Evolutionary conservation across 1,140 invertebrate species (phyloP).

Genomic region (Heterodera schachtii): DNA sequence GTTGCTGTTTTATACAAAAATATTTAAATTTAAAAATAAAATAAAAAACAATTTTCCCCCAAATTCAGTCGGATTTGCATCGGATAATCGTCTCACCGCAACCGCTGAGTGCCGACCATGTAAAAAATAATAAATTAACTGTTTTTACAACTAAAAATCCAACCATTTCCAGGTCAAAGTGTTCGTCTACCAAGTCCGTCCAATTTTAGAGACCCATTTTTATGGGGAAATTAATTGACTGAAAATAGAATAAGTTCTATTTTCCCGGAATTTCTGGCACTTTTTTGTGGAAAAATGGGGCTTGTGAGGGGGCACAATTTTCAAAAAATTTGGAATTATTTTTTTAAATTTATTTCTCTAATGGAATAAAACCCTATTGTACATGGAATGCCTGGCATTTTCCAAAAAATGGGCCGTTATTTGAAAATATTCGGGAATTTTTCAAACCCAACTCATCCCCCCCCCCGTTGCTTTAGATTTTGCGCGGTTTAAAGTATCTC

Average conservation of each 20-base stretch:
- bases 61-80: slow-evolving; percentile 78
- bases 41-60: background rate
- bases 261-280: too few relatives aligned
- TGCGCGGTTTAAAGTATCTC: slow-evolving; percentile 95
- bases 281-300: too few relatives aligned
- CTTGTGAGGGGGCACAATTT: background rate
- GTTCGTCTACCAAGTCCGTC: slow-evolving; percentile 86
- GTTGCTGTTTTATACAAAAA: background rate
- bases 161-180: slow-evolving; percentile 86
- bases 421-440: too few relatives aligned
- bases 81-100: slow-evolving; percentile 99
- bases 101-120: slow-evolving; percentile 94
- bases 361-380: too few relatives aligned
- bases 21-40: background rate
- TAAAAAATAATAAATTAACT: slow-evolving; percentile 74
- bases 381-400: too few relatives aligned
- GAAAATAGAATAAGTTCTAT: too few relatives aligned
- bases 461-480: slow-evolving; percentile 71
- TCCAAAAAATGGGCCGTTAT: too few relatives aligned
- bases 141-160: background rate
- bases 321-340: background rate
- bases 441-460: too few relatives aligned
- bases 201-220: too few relatives aligned
- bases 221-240: too few relatives aligned
- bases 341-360: too few relatives aligned